Evolutionary conservation across 1,140 invertebrate species (phyloP), one percentile per base, ranked within the genome.

Genomic region (Agrypnia vestita): DNA sequence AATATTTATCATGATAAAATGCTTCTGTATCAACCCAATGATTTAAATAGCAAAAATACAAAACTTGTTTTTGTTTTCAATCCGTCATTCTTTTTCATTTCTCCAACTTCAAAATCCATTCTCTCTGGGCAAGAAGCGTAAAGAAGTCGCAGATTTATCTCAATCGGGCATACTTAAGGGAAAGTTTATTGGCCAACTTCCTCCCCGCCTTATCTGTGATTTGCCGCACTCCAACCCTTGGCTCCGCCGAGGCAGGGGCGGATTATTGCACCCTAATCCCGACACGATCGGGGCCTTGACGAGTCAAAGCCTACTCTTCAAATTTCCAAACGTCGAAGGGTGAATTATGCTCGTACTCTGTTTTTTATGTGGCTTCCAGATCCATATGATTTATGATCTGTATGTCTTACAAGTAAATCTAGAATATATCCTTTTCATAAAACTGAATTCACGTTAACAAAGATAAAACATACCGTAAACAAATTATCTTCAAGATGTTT

Each of bases 191-290:
- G 71, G 53, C 12, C n/a, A 74, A 74, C 71, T 74, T 59, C 71
- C 53, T 43, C 35, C 51, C 51, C 19, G 71, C 35, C 71, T 74
- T 74, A 74, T 74, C 71, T 74, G 11, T 43, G 71, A 74, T 74
- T 74, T 55, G 71, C 53, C 51, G n/a, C 44, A n/a, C 71, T 74
- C 53, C 53, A 43, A 13, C n/a, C 53, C 51, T 25, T 15, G 21
- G n/a, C 21, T 17, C 49, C 12, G 0, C 7, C 46, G 11, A 21
- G 10, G 46, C 46, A 4, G 13, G 69, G 71, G 71, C 35, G 71
- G 53, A 74, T 74, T 74, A 56, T 74, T 74, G 71, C 71, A 74
- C 71, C 71, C 71, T 56, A 74, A 74, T 74, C 71, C 71, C 7
- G 53, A 74, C 71, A 56, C 56, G 53, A 74, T 74, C 71, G 71